Evolutionary conservation across 2,797 vertebrate genomes (phyloP).

Genomic region (Pygocentrus nattereri): DNA sequence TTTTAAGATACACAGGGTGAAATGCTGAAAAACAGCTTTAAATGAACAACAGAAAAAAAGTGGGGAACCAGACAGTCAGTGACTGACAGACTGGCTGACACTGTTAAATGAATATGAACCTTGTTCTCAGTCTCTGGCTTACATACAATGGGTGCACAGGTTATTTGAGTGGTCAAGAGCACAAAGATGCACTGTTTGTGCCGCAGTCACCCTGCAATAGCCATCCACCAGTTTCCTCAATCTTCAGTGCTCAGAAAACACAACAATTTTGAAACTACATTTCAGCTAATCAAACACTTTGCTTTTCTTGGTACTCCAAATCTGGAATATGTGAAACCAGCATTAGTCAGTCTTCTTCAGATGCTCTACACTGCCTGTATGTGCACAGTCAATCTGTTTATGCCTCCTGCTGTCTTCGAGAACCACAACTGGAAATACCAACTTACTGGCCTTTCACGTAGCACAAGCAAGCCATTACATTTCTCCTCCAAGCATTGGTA

Average conservation of each 20-base stretch:
- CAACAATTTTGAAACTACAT: background rate
- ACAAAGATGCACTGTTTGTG: background rate
- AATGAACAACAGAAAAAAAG: background rate
- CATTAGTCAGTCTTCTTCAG: constrained; percentile 6
- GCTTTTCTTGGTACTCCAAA: background rate
- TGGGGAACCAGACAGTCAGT: background rate
- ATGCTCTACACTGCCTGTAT: background rate
- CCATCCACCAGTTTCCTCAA: background rate
- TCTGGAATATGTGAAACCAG: background rate
- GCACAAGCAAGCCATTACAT: too few species aligned
- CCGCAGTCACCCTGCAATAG: constrained; percentile 18
- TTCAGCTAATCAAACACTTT: background rate
- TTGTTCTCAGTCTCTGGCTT: background rate
- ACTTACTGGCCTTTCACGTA: too few species aligned
- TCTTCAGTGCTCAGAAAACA: constrained; percentile 16
- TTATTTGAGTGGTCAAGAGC: background rate
- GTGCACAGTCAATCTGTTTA: background rate
- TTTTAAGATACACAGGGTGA: too few species aligned
- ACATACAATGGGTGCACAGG: constrained; percentile 7
- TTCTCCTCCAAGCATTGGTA: too few species aligned
- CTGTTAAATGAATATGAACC: background rate
- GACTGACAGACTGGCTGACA: background rate
- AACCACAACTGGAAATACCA: too few species aligned
- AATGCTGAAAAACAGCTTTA: background rate
- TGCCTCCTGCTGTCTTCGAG: background rate